Evolutionary conservation across 2,797 vertebrate genomes (phyloP).

Genomic region (Malurus leucopterus): DNA sequence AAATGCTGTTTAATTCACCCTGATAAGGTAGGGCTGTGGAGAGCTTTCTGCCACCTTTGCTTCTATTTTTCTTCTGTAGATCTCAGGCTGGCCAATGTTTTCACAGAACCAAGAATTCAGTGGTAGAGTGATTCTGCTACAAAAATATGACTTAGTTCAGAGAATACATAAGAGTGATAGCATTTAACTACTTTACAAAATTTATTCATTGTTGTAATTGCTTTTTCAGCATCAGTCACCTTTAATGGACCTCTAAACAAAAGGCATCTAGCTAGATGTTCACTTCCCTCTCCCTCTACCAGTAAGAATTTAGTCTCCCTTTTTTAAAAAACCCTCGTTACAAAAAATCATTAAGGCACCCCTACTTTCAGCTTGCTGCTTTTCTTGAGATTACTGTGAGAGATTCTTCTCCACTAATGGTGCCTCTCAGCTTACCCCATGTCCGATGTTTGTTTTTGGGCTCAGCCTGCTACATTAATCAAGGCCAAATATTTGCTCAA

Average conservation of each 20-base stretch:
- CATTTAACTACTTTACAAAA: neutral
- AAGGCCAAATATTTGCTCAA: conserved; percentile 64
- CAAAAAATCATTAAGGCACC: neutral
- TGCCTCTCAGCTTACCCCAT: conserved; percentile 25
- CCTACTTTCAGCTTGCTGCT: neutral
- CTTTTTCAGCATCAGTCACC: neutral
- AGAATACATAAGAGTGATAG: neutral
- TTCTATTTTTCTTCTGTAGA: neutral
- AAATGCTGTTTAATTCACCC: neutral
- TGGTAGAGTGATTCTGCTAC: neutral
- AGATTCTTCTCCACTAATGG: neutral
- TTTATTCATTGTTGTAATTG: neutral
- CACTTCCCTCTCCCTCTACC: neutral
- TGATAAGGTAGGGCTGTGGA: neutral
- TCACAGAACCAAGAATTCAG: neutral
- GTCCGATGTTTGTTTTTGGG: conserved; percentile 57
- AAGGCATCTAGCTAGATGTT: neutral
- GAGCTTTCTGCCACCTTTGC: neutral
- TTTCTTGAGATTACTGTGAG: neutral
- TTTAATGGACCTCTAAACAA: neutral
- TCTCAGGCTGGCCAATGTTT: neutral
- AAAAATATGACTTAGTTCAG: neutral
- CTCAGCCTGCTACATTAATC: conserved; percentile 45
- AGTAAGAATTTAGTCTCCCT: neutral
- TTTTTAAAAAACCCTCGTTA: neutral